Percentiles rank a stretch among this genome's conserved stretches.
phyloP scores from a whole-genome alignment of 2,888 invertebrate genomes.

The Bhutanitis thaidina region DNA sequence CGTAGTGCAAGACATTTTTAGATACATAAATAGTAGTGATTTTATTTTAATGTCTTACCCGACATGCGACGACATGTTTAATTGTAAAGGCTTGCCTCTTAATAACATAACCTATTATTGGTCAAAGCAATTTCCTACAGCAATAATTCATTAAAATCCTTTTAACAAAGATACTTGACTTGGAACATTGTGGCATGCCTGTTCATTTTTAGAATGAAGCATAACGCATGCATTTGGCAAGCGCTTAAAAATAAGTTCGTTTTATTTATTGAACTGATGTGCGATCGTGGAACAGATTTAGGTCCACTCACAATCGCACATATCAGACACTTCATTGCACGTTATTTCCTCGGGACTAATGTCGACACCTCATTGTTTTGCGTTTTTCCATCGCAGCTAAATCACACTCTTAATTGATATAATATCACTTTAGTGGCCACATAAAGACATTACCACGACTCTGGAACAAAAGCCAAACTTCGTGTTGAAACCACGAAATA shows the following conservation, averaged over 20 bases:
- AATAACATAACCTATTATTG: slow-evolving; percentile 61
- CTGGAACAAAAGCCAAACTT: slow-evolving; percentile 70
- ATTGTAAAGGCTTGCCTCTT: slow-evolving; percentile 64
- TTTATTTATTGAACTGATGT: slow-evolving; percentile 32
- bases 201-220: slow-evolving; percentile 13
- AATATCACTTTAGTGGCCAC: slow-evolving; percentile 68
- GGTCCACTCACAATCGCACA: slow-evolving; percentile 42
- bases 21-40: slow-evolving; percentile 76
- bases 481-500: slow-evolving; percentile 68
- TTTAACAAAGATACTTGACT: slow-evolving; percentile 1
- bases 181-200: slow-evolving; percentile 6
- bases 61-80: slow-evolving; percentile 73
- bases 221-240: slow-evolving; percentile 23
- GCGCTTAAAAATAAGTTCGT: slow-evolving; percentile 21
- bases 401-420: slow-evolving; percentile 72
- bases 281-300: slow-evolving; percentile 33
- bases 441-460: slow-evolving; percentile 61
- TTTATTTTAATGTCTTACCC: slow-evolving; percentile 78
- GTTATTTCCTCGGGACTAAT: slow-evolving; percentile 60
- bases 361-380: slow-evolving; percentile 71
- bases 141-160: slow-evolving; percentile 25
- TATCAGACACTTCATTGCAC: slow-evolving; percentile 63
- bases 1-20: slow-evolving; percentile 64
- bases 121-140: slow-evolving; percentile 52
- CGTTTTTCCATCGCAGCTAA: slow-evolving; percentile 66